Evolutionary conservation across 2,888 invertebrate species (phyloP), one percentile per base, ranked within the genome.

Genomic region (Drepanosiphum platanoidis): DNA sequence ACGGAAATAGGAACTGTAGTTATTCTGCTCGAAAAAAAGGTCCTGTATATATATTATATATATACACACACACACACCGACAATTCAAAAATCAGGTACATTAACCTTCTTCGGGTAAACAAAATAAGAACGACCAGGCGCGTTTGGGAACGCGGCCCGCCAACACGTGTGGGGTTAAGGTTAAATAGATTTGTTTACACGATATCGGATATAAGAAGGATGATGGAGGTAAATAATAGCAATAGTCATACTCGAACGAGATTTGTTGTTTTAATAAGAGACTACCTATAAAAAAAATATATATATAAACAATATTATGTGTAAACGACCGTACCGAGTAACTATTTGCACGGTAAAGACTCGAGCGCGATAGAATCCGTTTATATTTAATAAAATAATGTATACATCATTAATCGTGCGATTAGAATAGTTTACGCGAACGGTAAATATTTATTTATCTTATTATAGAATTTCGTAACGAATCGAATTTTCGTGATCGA

Each of bases 51-150:
- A 58, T n/a, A 42, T 11, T 42, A 11, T 30, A 72, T 36, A 11
- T 39, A 7, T 42, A 9, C 27, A 74, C 15, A 22, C 32, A 58
- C 7, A 58, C 18, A n/a, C 34, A 58, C n/a, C n/a, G n/a, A 58
- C 22, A 70, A n/a, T 70, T 70, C 36, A 27, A 36, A 22, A 58
- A 70, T 30, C 66, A 58, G 70, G 79, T 80, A 52, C 79, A 39
- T 81, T 81, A 81, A 81, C 80, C 80, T 81, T 71, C 32, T n/a
- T 36, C 58, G 32, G 22, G 39, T 81, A 81, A 81, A 81, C 80
- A 71, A 11, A 36, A 11, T n/a, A n/a, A 34, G 46, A 81, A 71
- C 52, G 9, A 52, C 22, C 36, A 58, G 11, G 8, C 15, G 30
- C 52, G 52, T 36, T 34, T 34, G 46, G 34, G 52, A 68, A 2